Percentiles rank a stretch among this genome's conserved stretches.
These are phyloP conservation scores for Callospermophilus lateralis DNA, from an alignment of 2,113 vertebrate species.

Conservation along the genomic window DNA sequence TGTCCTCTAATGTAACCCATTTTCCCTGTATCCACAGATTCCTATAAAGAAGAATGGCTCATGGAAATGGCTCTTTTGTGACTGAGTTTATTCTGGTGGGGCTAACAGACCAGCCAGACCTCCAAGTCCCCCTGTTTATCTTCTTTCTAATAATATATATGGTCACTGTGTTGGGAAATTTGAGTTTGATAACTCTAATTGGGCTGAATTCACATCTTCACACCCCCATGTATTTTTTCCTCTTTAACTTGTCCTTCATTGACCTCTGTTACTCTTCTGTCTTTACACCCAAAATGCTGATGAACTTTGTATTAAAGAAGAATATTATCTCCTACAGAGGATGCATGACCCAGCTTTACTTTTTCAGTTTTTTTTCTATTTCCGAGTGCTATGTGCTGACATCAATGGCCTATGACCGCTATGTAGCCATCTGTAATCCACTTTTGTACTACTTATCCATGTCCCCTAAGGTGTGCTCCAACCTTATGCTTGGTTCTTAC, in stretches of 20 bases:
- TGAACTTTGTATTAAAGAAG: slow-evolving; percentile 36
- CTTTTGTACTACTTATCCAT: slow-evolving; percentile 18
- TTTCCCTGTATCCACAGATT: background rate
- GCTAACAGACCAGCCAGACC: background rate
- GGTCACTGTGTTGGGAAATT: slow-evolving; percentile 16
- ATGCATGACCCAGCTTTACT: slow-evolving; percentile 57
- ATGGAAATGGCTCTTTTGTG: background rate
- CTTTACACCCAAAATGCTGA: slow-evolving; percentile 71
- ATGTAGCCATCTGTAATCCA: slow-evolving; percentile 67
- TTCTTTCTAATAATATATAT: slow-evolving; percentile 19
- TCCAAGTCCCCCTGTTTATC: background rate
- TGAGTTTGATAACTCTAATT: slow-evolving; percentile 44
- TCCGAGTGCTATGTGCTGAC: slow-evolving; percentile 65
- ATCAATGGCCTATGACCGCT: slow-evolving; percentile 69
- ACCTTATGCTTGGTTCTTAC: slow-evolving; percentile 56
- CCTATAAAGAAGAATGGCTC: background rate
- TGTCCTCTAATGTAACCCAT: background rate
- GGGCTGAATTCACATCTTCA: slow-evolving; percentile 63
- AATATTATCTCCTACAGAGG: slow-evolving; percentile 64
- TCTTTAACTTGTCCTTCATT: slow-evolving; percentile 72
- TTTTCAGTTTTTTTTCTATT: slow-evolving; percentile 40
- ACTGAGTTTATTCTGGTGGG: slow-evolving; percentile 17
- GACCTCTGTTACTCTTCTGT: slow-evolving; percentile 66
- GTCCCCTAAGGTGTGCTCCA: background rate
- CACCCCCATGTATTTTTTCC: slow-evolving; percentile 75